Conservation (phyloP, 1,140 invertebrate species). For the Drosophila suzukii region DNA sequence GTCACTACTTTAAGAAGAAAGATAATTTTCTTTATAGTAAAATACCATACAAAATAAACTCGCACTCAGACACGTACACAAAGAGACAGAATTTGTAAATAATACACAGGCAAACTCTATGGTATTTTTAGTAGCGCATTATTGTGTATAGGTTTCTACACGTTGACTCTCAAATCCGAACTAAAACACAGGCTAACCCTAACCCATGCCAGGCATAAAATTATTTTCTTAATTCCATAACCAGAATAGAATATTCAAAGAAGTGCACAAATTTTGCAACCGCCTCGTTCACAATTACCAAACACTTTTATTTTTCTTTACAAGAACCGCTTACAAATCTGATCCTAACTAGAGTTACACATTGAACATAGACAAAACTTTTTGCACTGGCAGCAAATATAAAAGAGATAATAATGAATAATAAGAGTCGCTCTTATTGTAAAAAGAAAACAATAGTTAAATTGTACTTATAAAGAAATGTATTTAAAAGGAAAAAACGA, state of each 20-base stretch:
- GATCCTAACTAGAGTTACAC: constrained; percentile 49
- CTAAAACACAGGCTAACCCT: constrained; percentile 9
- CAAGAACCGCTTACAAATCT: constrained; percentile 23
- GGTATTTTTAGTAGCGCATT: constrained; percentile 73
- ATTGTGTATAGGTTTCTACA: constrained; percentile 68
- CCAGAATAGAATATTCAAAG: not conserved
- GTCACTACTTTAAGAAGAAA: constrained; percentile 83
- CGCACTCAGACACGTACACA: constrained; percentile 47
- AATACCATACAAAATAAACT: constrained; percentile 62
- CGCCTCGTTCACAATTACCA: constrained; percentile 66
- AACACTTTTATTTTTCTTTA: constrained; percentile 77
- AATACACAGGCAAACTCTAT: constrained; percentile 58
- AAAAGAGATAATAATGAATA: constrained; percentile 41
- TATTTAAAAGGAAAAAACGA: constrained; percentile 58
- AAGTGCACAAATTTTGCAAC: constrained; percentile 59
- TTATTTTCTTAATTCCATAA: constrained; percentile 67
- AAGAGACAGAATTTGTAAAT: constrained; percentile 70
- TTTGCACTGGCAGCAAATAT: constrained; percentile 84
- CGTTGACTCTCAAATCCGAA: constrained; percentile 30
- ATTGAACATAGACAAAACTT: constrained; percentile 55
- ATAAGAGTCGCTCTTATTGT: constrained; percentile 50
- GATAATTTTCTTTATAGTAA: constrained; percentile 63
- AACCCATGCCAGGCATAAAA: constrained; percentile 71
- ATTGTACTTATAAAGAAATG: constrained; percentile 81
- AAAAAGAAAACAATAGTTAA: constrained; percentile 83